phyloP scores from a whole-genome alignment of 2,113 vertebrate genomes.

The Gavialis gangeticus region DNA sequence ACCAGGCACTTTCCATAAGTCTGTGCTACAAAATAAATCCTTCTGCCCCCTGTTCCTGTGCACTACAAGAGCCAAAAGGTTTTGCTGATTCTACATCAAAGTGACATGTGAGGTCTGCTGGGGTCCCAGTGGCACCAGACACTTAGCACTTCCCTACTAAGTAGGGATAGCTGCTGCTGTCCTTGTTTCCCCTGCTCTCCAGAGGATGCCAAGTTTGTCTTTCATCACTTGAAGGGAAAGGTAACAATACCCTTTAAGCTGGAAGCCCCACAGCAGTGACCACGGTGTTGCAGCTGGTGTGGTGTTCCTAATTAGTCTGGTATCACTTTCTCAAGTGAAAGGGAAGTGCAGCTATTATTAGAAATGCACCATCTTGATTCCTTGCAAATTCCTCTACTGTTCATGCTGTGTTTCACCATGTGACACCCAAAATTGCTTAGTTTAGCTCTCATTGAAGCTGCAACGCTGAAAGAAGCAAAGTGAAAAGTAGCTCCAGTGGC shows the following conservation, averaged over 20 bases:
- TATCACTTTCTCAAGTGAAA: neutral
- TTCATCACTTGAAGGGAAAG: neutral
- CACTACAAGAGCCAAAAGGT: neutral
- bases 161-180: neutral
- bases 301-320: neutral
- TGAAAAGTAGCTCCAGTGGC: fast-evolving
- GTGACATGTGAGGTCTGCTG: neutral
- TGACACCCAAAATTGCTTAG: fast-evolving
- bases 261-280: neutral
- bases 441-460: neutral
- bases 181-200: neutral
- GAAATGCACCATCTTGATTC: neutral
- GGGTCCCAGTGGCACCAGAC: neutral
- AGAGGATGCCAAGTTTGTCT: neutral
- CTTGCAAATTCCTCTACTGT: neutral
- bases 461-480: neutral
- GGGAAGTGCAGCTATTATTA: neutral
- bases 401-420: neutral
- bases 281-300: fast-evolving
- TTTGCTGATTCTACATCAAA: neutral
- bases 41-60: neutral
- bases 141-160: neutral
- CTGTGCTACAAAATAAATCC: neutral
- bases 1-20: neutral
- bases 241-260: neutral